Evolutionary conservation across 2,797 vertebrate species (phyloP).

Genomic region (Bufotes viridis): DNA sequence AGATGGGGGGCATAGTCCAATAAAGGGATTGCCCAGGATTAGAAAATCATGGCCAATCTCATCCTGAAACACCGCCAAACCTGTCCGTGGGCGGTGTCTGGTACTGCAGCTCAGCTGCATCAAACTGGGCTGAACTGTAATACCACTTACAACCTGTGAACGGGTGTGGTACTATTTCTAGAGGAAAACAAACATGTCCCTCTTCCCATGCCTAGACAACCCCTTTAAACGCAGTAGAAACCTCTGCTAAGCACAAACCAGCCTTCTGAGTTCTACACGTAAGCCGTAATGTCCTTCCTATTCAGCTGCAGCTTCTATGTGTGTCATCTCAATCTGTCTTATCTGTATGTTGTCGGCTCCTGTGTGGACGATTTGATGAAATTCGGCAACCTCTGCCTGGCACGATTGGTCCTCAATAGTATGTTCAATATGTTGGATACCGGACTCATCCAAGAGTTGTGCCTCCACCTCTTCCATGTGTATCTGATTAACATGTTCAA

Average conservation of each 20-base stretch:
- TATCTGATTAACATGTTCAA: conserved; percentile 81
- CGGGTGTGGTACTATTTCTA: too few species aligned
- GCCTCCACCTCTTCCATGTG: conserved; percentile 82
- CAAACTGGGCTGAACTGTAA: too few species aligned
- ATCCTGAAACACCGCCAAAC: too few species aligned
- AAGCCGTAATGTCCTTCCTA: conserved; percentile 64
- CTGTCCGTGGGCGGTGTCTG: too few species aligned
- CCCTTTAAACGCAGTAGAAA: background rate
- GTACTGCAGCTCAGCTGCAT: too few species aligned
- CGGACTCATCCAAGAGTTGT: conserved; percentile 74
- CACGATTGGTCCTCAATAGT: conserved; percentile 65
- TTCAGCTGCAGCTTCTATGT: conserved; percentile 61
- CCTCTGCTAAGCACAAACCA: background rate
- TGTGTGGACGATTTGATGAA: conserved; percentile 61
- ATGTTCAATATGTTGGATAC: conserved; percentile 72
- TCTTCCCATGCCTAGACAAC: too few species aligned
- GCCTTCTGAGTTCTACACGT: background rate
- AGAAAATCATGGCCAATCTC: too few species aligned
- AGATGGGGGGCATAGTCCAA: background rate
- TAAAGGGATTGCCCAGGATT: too few species aligned
- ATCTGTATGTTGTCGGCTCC: conserved; percentile 68
- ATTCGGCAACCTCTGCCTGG: conserved; percentile 64
- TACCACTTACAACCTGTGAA: too few species aligned
- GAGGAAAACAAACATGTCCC: too few species aligned
- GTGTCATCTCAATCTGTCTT: conserved; percentile 63